A percentile compares a stretch with the other conserved stretches of the same genome.
Evolutionary conservation across 2,888 invertebrate species (phyloP).

Genomic region (Dryococelus australis): DNA sequence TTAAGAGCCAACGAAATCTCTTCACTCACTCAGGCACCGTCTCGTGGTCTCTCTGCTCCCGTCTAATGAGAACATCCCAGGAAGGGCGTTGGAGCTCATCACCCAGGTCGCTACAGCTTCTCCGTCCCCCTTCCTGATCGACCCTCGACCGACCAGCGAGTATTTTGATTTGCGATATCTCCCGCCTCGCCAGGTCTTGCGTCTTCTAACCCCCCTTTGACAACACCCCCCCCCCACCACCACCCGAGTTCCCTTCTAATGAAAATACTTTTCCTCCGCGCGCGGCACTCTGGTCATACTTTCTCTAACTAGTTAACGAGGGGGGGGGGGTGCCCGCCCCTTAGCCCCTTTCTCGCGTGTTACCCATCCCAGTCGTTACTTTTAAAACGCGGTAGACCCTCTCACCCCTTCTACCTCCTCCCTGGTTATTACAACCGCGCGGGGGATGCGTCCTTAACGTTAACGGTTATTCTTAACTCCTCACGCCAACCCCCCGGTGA

Average conservation of each 20-base stretch:
- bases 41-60: too few relatives aligned
- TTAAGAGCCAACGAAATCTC: too few relatives aligned
- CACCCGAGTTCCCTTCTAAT: constrained; percentile 23
- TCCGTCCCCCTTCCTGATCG: too few relatives aligned
- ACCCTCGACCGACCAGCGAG: too few relatives aligned
- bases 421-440: background rate
- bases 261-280: constrained; percentile 22
- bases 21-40: too few relatives aligned
- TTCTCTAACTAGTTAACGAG: constrained; percentile 27
- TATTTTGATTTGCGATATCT: too few relatives aligned
- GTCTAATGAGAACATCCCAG: too few relatives aligned
- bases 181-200: background rate
- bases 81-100: too few relatives aligned
- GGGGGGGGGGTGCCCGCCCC: background rate
- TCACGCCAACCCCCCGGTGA: background rate
- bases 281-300: background rate
- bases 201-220: background rate
- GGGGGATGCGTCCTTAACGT: background rate
- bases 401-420: background rate
- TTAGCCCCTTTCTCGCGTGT: background rate
- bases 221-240: background rate
- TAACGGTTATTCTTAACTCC: constrained; percentile 26
- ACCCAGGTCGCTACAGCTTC: too few relatives aligned
- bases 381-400: background rate
- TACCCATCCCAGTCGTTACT: background rate